These are phyloP conservation scores for Philaethria dido DNA, from an alignment of 2,888 invertebrate genomes.

Conservation along the genomic window DNA sequence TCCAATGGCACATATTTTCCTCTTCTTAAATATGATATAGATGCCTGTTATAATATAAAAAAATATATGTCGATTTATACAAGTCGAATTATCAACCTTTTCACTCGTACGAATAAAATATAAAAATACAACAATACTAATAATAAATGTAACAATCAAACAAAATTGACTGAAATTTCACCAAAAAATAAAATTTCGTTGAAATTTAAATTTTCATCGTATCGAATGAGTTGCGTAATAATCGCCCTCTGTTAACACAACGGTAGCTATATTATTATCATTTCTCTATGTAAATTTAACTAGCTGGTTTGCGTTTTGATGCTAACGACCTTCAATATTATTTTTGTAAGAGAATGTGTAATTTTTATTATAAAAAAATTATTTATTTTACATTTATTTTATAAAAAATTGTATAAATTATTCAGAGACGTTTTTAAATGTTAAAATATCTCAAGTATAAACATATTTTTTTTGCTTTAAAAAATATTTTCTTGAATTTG, in stretches of 20 bases:
- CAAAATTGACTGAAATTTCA: neutral
- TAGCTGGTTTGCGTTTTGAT: conserved; percentile 42
- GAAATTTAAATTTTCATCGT: conserved; percentile 32
- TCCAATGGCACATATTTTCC: too few relatives aligned
- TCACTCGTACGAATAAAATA: neutral
- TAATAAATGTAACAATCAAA: neutral
- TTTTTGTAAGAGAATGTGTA: conserved; percentile 38
- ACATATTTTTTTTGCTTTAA: too few relatives aligned
- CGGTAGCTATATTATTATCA: conserved; percentile 35
- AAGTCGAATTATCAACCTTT: too few relatives aligned
- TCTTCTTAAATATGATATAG: too few relatives aligned
- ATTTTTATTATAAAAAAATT: neutral
- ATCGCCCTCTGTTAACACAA: conserved; percentile 39
- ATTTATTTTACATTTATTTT: too few relatives aligned
- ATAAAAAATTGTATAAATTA: too few relatives aligned
- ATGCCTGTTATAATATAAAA: too few relatives aligned
- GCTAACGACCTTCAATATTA: conserved; percentile 58
- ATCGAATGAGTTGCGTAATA: conserved; percentile 49
- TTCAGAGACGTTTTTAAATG: too few relatives aligned
- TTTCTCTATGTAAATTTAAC: conserved; percentile 53
- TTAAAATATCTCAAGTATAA: too few relatives aligned
- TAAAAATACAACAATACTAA: neutral
- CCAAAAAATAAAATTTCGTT: neutral
- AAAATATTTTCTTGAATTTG: too few relatives aligned
- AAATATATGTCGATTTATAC: too few relatives aligned